Base-by-base conservation (phyloP, 1,140 invertebrate species). In the Heliconius hermathena region DNA sequence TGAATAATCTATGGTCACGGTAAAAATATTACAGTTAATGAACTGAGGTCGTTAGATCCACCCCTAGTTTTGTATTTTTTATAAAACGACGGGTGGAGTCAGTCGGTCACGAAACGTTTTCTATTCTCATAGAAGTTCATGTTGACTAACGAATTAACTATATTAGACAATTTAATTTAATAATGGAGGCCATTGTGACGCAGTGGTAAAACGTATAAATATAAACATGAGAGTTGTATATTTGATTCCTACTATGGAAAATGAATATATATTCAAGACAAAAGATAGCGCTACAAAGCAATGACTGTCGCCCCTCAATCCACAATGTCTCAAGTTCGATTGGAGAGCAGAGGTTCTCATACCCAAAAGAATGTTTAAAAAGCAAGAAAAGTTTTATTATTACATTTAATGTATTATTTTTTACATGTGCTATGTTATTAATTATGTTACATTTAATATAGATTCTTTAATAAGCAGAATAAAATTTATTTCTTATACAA, bases 41-140 rank as follows among this genome's bases (percentile, higher is more conserved):
- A 80, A 80, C 70, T 36, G 54, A 29, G 38, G 77, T 79, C 77
- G 57, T 79, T 80, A 80, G 79, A 75, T 70, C 79, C 79, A 46
- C 74, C 60, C 76, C 77, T 76, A 46, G 49, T n/a, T 70, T 71
- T 77, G 76, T 77, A 72, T 77, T 71, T 72, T 77, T 72, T 77
- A 72, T 77, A 71, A 77, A 77, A 72, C 76, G 76, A 77, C 72
- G 70, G 76, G 76, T 71, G 66, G 76, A 72, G 76, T 22, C 66
- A 26, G 70, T 77, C 76, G 46, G 49, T 71, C 60, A 49, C 22
- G 60, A 26, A 66, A 66, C n/a, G 22, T 13, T 66, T 26, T 26
- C 60, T 66, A 13, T 11, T 66, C n/a, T 57, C n/a, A 66, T 66
- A 4, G 22, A 66, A 66, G 22, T 22, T 16, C 9, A 11, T 66